Evolutionary conservation across 2,797 vertebrate genomes (phyloP), one percentile per base, ranked within the genome.

Genomic region (Rallus crepitans): DNA sequence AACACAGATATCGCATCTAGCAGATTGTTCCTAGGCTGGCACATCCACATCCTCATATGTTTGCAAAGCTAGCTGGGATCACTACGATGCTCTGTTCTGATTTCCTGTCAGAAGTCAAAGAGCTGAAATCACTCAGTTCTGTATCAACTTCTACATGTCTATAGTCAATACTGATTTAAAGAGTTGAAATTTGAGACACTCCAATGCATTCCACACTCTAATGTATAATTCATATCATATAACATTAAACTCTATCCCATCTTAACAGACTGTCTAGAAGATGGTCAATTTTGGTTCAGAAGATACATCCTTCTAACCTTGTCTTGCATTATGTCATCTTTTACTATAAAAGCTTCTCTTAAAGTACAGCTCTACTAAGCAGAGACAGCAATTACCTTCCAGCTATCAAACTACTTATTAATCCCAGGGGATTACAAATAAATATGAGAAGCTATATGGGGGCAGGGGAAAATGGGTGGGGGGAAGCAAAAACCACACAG

Each of bases 391-490:
- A 66, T 64, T 79, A 76, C 7, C 25, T 93, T 40, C 30, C 52
- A 76, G 19, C 3, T 55, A 84, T 63, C 33, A 59, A 86, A 72
- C 59, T 69, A 3, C 2, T 68, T 64, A 87, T 33, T 69, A 79
- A 72, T 55, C 19, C 15, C 39, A 52, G 9, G 8, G 27, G 16
- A 57, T 50, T 65, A 65, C 42, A 86, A 95, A 76, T 84, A 90
- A 78, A 42, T 71, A 81, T 6, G 2, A 57, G 50, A 83, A 75
- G 18, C 4, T 83, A 12, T 30, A 33, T 6, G 11, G 3, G 3
- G 25, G 4, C 0, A 3, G 4, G 4, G 1, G 3, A 7, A 20
- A 40, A 11, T 13, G 10, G 7, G 42, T 19, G 5, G 7, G 7
- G 6, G 16, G 16, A 45, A 9, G 3, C 47, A 48, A 48, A 48